phyloP scores from a whole-genome alignment of 2,888 invertebrate species.

The Scaptomyza reducta region DNA sequence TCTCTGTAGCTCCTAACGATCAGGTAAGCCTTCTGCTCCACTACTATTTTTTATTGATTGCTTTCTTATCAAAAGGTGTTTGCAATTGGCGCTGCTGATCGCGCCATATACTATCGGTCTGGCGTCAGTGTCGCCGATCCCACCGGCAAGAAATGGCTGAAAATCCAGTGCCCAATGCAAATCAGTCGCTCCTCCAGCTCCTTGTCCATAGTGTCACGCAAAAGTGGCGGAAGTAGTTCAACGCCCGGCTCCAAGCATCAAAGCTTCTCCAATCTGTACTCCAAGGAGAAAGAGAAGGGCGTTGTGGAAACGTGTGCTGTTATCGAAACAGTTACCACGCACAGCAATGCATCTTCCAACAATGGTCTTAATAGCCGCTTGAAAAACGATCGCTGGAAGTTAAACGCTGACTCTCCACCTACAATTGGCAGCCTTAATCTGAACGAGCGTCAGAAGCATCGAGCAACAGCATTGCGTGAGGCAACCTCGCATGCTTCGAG shows the following conservation, averaged over 20 bases:
- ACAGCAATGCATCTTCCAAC: slow-evolving; percentile 81
- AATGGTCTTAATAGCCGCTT: slow-evolving; percentile 83
- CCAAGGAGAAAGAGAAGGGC: slow-evolving; percentile 83
- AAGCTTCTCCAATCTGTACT: slow-evolving; percentile 87
- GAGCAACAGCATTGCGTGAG: slow-evolving; percentile 72
- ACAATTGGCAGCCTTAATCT: slow-evolving; percentile 83
- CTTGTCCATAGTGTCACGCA: slow-evolving; percentile 88
- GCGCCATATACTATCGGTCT: slow-evolving; percentile 91
- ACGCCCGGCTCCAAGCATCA: slow-evolving; percentile 88
- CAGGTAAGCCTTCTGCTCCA: slow-evolving; percentile 86
- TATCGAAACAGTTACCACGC: slow-evolving; percentile 87
- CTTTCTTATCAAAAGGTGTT: slow-evolving; percentile 84
- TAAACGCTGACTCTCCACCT: slow-evolving; percentile 82
- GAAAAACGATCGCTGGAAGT: slow-evolving; percentile 83
- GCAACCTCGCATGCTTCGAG: slow-evolving; percentile 77
- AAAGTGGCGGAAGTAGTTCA: slow-evolving; percentile 83
- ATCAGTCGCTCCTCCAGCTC: slow-evolving; percentile 92
- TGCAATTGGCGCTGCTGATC: slow-evolving; percentile 93
- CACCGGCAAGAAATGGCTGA: slow-evolving; percentile 94
- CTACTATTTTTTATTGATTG: no score
- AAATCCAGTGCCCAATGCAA: slow-evolving; percentile 91
- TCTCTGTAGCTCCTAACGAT: slow-evolving; percentile 94
- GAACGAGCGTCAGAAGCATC: slow-evolving; percentile 81
- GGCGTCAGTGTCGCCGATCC: slow-evolving; percentile 90
- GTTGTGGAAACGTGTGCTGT: slow-evolving; percentile 83